Evolutionary conservation across 2,797 vertebrate genomes (phyloP), one percentile per base, ranked within the genome.

Genomic region (Melanotaenia parkinsoni): DNA sequence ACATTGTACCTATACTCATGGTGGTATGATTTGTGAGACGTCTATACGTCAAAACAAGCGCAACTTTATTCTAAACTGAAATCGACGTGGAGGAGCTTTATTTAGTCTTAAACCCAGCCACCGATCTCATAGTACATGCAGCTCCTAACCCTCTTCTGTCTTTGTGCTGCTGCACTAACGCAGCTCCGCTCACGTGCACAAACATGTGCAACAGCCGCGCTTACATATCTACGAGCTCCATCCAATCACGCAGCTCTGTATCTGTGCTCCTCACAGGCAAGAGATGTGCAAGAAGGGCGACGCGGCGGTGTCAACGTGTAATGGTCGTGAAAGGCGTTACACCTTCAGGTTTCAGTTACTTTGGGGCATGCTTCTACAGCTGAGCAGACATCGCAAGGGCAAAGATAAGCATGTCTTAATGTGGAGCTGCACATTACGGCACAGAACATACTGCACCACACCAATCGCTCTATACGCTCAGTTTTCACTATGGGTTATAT

Each of bases 181-280:
- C 30, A 0, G 47, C 20, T 9, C 6, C 2, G 5, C 26, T 83
- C 90, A 90, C 90, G 24, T 87, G 90, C 5, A 5, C 10, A 45
- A 0, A 58, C 84, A 87, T 20, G 86, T 90, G 85, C 81, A 3
- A 32, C 20, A 60, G 74, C 38, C 1, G 11, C n/a, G 0, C 58
- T 67, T 64, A 58, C 57, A 58, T 62, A 58, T 43, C 26, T 1
- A 0, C 67, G 0, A 6, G 26, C 40, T 2, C 22, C 5, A n/a
- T 6, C 74, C 73, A 84, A 70, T 59, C 9, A 20, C 32, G 62
- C 22, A 0, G 40, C 33, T 3, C 43, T 9, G 2, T 33, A 9
- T 35, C 38, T 24, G 1, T 38, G 28, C 26, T 9, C 0, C n/a
- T 43, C 67, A 26, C 16, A 20, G 6, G 35, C 28, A 14, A 24